Conservation (phyloP, 2,888 invertebrate genomes). For the Parnassius mnemosyne region DNA sequence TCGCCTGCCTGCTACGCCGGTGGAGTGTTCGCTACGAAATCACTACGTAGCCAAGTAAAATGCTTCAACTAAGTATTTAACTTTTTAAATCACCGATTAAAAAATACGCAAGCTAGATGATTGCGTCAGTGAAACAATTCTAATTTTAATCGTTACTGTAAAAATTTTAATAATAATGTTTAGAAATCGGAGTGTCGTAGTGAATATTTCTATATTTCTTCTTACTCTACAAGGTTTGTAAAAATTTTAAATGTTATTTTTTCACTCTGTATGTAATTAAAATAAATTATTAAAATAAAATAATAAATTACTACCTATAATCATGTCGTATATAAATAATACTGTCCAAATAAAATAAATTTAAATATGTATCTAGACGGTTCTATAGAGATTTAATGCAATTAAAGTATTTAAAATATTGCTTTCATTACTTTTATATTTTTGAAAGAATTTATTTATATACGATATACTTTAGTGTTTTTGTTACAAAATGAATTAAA, state of each 20-base stretch:
- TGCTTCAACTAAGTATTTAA: conserved; percentile 10
- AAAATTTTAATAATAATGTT: conserved; percentile 12
- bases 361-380: neutral
- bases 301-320: no score
- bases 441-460: no score
- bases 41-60: conserved; percentile 24
- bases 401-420: neutral
- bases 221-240: conserved; percentile 29
- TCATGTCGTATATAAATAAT: no score
- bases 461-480: no score
- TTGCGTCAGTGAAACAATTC: conserved; percentile 1
- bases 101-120: conserved; percentile 3
- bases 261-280: no score
- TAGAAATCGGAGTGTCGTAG: conserved; percentile 22
- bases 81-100: conserved; percentile 4
- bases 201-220: conserved; percentile 30
- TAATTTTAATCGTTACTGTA: conserved; percentile 2
- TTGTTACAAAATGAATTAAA: no score
- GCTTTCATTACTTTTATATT: neutral
- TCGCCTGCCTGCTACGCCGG: conserved; percentile 28
- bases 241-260: neutral
- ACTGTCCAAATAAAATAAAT: neutral
- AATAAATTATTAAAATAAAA: no score
- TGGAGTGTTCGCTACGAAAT: conserved; percentile 24
- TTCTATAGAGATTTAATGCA: neutral